These are phyloP conservation scores for Zenarchopterus dispar DNA, from an alignment of 2,797 vertebrate genomes.

Conservation along the genomic window DNA sequence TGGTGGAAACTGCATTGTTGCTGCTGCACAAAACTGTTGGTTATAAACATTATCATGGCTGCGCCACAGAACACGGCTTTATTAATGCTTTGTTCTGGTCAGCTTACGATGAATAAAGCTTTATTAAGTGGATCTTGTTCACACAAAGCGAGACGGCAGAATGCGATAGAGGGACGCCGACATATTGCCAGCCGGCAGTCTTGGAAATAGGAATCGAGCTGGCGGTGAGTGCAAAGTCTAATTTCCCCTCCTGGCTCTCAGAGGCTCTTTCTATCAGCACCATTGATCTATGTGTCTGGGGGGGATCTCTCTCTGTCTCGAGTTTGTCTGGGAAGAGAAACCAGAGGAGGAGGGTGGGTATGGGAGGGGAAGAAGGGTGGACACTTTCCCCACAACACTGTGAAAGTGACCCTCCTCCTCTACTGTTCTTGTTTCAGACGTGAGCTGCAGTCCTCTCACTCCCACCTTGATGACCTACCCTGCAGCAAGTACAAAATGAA, in stretches of 20 bases:
- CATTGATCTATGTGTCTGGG: constrained; percentile 72
- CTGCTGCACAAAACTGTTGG: constrained; percentile 14
- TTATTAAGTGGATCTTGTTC: constrained; percentile 51
- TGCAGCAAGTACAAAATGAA: constrained; percentile 57
- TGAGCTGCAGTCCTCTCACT: constrained; percentile 11
- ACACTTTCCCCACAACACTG: neutral
- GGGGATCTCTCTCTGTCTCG: constrained; percentile 49
- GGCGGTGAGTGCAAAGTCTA: constrained; percentile 53
- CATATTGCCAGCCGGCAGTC: constrained; percentile 35
- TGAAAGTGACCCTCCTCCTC: constrained; percentile 21
- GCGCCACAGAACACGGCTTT: constrained; percentile 14
- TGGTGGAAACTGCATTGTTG: constrained; percentile 14
- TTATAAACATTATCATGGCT: constrained; percentile 2
- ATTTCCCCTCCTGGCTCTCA: constrained; percentile 71
- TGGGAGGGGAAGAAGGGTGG: neutral
- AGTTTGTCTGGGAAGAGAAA: constrained; percentile 66
- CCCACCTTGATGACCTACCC: constrained; percentile 52
- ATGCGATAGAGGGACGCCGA: constrained; percentile 22
- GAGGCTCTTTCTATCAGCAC: constrained; percentile 64
- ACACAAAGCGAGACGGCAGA: constrained; percentile 36
- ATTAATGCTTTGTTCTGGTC: constrained; percentile 8
- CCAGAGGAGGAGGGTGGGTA: constrained; percentile 36
- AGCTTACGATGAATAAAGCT: constrained; percentile 27
- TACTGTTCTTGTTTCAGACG: constrained; percentile 27
- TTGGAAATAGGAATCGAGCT: constrained; percentile 59